phyloP scores from a whole-genome alignment of 2,113 vertebrate genomes.

The Rhagologus leucostigma region DNA sequence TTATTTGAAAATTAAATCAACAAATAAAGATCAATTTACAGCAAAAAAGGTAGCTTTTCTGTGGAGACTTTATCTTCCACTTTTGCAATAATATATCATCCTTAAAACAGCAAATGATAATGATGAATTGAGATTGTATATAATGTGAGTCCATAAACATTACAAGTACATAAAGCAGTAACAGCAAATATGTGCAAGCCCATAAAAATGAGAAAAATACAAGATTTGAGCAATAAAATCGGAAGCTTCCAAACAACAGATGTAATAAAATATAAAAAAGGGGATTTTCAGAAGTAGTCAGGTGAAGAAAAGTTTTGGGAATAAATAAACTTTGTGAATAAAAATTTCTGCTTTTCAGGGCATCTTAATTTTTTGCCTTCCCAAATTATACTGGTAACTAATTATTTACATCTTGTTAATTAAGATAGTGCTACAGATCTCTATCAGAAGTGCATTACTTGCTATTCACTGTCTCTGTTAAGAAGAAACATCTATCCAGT shows the following conservation, averaged over 20 bases:
- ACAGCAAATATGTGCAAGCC: background rate
- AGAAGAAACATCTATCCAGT: background rate
- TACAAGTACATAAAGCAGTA: slow-evolving; percentile 19
- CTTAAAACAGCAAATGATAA: background rate
- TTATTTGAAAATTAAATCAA: background rate
- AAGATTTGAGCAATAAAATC: background rate
- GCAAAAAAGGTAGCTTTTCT: background rate
- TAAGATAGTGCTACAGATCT: background rate
- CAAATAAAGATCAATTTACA: background rate
- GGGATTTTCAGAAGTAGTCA: background rate
- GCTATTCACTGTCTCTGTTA: background rate
- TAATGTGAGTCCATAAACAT: background rate
- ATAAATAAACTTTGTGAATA: background rate
- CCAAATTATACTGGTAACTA: background rate
- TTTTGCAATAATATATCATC: background rate
- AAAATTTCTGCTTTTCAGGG: background rate
- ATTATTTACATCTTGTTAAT: background rate
- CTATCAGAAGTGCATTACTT: background rate
- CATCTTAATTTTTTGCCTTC: background rate
- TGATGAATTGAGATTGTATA: background rate
- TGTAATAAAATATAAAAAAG: background rate
- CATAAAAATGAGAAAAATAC: background rate
- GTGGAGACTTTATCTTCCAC: background rate
- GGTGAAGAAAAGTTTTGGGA: background rate
- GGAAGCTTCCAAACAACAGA: background rate